Evolutionary conservation across 2,113 vertebrate genomes (phyloP), one percentile per base, ranked within the genome.

Genomic region (Pygoscelis adeliae): DNA sequence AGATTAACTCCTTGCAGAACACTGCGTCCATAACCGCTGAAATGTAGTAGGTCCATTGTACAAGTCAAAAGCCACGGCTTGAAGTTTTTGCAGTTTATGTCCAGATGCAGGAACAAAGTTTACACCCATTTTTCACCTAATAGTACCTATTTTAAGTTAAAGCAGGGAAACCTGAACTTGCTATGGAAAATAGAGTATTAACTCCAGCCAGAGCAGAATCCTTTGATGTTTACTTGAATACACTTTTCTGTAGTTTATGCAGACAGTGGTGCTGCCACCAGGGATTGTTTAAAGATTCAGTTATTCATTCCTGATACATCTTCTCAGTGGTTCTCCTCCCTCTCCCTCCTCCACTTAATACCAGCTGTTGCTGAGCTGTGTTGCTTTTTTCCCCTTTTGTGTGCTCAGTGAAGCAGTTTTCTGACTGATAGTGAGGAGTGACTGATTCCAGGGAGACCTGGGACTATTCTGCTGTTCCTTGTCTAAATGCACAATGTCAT

Each of bases 291-390:
- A 89, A 87, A 93, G 59, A 89, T 85, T 93, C 84, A 91, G 4
- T 95, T 97, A 94, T 96, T 95, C 72, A 89, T 96, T 91, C 56
- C 26, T 59, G 65, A 65, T 82, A 63, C 44, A 55, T 87, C 52
- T 46, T 95, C 85, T 93, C 67, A 70, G 89, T 95, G 71, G 53
- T 93, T 95, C 91, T 96, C 83, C 87, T 96, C 89, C 80, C 77
- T 95, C 56, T 91, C 72, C 91, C 91, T 96, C 93, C 77, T 95
- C 73, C 61, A 27, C 81, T 95, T 89, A 93, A 55, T 88, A 85
- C 81, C 84, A 95, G 91, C 93, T 94, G 93, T 65, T 93, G 77
- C 83, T 81, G 61, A 79, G 49, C 53, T 88, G 29, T 5, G 2
- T 84, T 85, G 52, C 65, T 52, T 63, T 93, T 88, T 95, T 71